phyloP scores from a whole-genome alignment of 2,113 vertebrate genomes.

The Aramus guarauna region DNA sequence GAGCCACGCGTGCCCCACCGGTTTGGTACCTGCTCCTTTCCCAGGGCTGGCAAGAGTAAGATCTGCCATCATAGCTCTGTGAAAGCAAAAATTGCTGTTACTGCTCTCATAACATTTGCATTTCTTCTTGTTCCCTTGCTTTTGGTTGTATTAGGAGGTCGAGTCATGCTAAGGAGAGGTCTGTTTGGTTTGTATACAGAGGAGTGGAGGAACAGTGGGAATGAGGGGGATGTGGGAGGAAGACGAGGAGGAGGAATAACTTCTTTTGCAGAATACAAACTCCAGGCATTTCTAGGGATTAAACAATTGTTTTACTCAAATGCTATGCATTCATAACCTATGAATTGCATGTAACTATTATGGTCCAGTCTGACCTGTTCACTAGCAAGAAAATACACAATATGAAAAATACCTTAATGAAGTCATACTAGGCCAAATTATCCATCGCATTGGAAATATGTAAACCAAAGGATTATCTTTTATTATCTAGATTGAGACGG shows the following conservation, averaged over 20 bases:
- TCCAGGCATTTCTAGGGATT: background rate
- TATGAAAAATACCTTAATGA: background rate
- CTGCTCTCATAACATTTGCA: background rate
- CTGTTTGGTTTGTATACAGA: background rate
- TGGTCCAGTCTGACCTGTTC: background rate
- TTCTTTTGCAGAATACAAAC: background rate
- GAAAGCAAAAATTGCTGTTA: background rate
- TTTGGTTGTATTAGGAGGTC: background rate
- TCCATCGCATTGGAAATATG: background rate
- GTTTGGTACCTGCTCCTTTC: background rate
- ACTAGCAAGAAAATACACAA: background rate
- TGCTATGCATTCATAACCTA: background rate
- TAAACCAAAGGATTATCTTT: background rate
- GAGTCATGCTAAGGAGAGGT: background rate
- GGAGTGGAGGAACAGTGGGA: background rate
- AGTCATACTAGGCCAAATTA: background rate
- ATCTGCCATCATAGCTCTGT: background rate
- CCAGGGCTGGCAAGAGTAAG: background rate
- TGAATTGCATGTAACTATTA: background rate
- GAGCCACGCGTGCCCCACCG: accelerated
- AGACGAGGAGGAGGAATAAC: background rate
- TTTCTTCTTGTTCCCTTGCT: background rate
- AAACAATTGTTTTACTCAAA: background rate
- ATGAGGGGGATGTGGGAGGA: background rate
- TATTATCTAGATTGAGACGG: background rate